These are phyloP conservation scores for Ramphastos sulfuratus DNA, from an alignment of 2,113 vertebrate genomes.

Conservation along the genomic window DNA sequence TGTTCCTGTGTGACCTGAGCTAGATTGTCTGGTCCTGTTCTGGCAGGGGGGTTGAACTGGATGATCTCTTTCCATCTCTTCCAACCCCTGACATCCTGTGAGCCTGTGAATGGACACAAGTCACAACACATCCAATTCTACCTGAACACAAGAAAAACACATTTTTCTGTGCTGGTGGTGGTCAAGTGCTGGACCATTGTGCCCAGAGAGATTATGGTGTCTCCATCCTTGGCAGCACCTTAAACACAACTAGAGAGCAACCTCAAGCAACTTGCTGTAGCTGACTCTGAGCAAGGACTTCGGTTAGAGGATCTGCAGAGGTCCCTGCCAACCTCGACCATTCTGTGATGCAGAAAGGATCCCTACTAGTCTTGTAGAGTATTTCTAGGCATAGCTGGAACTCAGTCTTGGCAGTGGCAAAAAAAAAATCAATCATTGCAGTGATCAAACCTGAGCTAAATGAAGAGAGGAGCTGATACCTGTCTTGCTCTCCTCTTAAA, in stretches of 20 bases:
- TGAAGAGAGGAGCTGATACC: neutral
- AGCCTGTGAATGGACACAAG: too few relatives aligned
- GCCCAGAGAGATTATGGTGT: too few relatives aligned
- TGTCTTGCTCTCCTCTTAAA: too few relatives aligned
- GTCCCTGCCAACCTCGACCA: neutral
- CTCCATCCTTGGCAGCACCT: neutral
- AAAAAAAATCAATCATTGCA: neutral
- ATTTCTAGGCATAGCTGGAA: neutral
- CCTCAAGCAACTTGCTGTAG: neutral
- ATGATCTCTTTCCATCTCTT: too few relatives aligned
- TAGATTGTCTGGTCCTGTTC: too few relatives aligned
- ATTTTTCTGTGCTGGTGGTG: neutral
- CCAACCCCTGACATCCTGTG: too few relatives aligned
- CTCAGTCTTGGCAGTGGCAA: too few relatives aligned
- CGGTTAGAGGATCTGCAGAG: neutral
- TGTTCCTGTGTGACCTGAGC: too few relatives aligned
- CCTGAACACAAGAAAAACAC: neutral
- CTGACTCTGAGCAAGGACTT: neutral
- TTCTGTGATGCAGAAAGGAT: neutral
- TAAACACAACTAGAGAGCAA: neutral
- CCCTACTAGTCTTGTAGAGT: neutral
- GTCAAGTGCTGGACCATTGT: neutral
- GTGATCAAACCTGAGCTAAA: neutral
- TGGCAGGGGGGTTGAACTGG: too few relatives aligned
- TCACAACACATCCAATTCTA: neutral